A percentile compares a stretch with the other conserved stretches of the same genome.
phyloP scores from a whole-genome alignment of 2,888 invertebrate species.

The Thera obeliscata region DNA sequence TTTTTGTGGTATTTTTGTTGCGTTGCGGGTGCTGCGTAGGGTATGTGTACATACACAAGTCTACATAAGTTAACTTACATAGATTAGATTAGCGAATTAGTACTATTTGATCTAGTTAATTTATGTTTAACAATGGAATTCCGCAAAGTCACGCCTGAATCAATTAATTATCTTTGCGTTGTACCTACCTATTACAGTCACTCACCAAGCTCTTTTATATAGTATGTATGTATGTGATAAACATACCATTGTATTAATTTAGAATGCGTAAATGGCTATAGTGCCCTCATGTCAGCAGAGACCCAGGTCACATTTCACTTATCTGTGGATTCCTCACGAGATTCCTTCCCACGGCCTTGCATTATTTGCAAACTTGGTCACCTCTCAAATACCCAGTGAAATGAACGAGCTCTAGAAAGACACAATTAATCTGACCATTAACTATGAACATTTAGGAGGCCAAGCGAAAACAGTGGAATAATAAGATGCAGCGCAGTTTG shows the following conservation, averaged over 20 bases:
- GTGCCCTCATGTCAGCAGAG: slow-evolving; percentile 37
- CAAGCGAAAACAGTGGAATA: slow-evolving; percentile 36
- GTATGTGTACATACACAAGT: no score
- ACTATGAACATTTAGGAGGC: slow-evolving; percentile 39
- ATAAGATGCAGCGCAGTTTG: slow-evolving; percentile 19
- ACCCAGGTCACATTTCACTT: slow-evolving; percentile 51
- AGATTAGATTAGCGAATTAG: no score
- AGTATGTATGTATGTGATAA: slow-evolving; percentile 7
- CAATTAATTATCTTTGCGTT: no score
- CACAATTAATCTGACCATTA: slow-evolving; percentile 41
- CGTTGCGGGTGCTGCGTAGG: no score
- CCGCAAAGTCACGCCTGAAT: no score
- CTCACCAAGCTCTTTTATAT: no score
- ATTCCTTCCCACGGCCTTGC: slow-evolving; percentile 56
- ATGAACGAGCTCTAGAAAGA: slow-evolving; percentile 40
- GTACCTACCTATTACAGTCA: no score
- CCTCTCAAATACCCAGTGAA: slow-evolving; percentile 39
- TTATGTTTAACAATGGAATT: no score
- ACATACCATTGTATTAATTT: slow-evolving; percentile 3
- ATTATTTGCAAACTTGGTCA: slow-evolving; percentile 47
- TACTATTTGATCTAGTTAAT: no score
- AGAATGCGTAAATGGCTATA: slow-evolving; percentile 28
- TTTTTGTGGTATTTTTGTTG: no score
- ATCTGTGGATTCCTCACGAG: slow-evolving; percentile 48
- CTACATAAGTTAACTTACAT: no score